These are phyloP conservation scores for Watsonalla binaria DNA, from an alignment of 2,888 invertebrate genomes.

Conservation along the genomic window DNA sequence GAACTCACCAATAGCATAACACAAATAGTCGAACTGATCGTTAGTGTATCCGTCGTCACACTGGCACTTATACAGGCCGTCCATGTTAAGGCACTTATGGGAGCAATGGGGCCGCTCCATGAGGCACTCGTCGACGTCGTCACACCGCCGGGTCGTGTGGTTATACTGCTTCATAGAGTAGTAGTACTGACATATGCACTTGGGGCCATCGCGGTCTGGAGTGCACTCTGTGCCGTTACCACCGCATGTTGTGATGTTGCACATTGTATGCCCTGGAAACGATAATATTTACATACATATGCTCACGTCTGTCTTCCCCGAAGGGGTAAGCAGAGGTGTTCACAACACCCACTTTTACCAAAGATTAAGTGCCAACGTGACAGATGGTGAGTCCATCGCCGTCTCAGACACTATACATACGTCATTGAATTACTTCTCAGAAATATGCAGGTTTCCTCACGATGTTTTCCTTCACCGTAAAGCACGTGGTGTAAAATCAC, in stretches of 20 bases:
- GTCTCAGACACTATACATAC: too few species aligned
- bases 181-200: constrained; percentile 75
- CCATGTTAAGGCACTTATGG: constrained; percentile 81
- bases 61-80: constrained; percentile 79
- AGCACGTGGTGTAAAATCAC: too few species aligned
- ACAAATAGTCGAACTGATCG: constrained; percentile 38
- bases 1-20: constrained; percentile 49
- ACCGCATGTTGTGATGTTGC: constrained; percentile 41
- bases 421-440: too few species aligned
- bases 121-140: constrained; percentile 82
- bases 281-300: too few species aligned
- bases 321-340: too few species aligned
- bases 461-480: too few species aligned
- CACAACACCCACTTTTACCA: too few species aligned
- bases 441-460: too few species aligned
- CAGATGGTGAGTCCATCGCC: too few species aligned
- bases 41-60: constrained; percentile 74
- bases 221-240: constrained; percentile 33
- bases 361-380: too few species aligned
- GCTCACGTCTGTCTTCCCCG: too few species aligned
- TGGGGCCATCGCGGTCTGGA: constrained; percentile 46
- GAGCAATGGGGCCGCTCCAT: constrained; percentile 81
- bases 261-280: constrained; percentile 53
- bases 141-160: constrained; percentile 50
- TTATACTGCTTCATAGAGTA: constrained; percentile 51